These are phyloP conservation scores for Lacerta bilineata DNA, from an alignment of 2,797 vertebrate genomes.

Conservation along the genomic window DNA sequence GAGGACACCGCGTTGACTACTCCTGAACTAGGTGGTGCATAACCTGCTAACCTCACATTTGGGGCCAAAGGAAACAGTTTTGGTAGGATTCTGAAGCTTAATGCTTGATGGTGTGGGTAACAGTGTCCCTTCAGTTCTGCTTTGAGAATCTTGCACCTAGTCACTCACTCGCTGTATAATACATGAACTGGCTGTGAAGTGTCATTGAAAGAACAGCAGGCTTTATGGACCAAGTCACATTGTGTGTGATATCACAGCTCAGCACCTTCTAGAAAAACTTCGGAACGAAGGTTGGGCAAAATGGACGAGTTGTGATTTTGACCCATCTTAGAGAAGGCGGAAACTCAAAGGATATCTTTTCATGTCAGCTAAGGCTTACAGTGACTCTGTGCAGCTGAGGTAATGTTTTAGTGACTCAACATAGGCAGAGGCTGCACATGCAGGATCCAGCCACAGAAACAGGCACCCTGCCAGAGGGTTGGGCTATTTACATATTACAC, in stretches of 20 bases:
- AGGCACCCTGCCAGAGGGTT: background rate
- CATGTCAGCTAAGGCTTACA: background rate
- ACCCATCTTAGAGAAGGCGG: background rate
- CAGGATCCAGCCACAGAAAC: background rate
- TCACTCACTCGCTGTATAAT: background rate
- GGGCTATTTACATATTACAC: background rate
- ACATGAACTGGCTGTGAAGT: background rate
- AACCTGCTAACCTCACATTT: background rate
- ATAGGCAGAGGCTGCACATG: background rate
- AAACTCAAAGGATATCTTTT: background rate
- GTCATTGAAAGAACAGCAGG: background rate
- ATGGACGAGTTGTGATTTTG: background rate
- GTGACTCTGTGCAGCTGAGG: background rate
- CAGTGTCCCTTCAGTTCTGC: background rate
- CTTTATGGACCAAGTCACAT: background rate
- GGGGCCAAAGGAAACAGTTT: background rate
- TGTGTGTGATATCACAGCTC: background rate
- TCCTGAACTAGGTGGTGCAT: background rate
- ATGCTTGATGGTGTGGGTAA: background rate
- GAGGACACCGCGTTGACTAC: too few species aligned
- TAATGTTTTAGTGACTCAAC: background rate
- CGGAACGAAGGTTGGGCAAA: background rate
- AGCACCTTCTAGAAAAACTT: background rate
- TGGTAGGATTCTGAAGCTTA: background rate
- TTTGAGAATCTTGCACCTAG: background rate